phyloP scores from a whole-genome alignment of 2,113 vertebrate species.

The Rafetus swinhoei region DNA sequence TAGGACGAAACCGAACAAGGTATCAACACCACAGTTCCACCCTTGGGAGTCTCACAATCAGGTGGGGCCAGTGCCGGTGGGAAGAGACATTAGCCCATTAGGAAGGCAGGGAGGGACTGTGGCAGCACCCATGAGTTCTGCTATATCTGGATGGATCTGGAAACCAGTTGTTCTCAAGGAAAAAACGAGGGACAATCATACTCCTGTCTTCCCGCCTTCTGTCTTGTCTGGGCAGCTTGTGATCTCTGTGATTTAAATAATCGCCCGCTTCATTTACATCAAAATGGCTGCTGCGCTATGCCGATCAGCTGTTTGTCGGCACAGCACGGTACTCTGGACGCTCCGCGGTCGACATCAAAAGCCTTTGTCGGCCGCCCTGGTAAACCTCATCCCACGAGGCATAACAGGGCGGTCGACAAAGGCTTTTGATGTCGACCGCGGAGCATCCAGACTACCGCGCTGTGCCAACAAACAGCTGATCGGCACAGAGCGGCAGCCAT shows the following conservation, averaged over 20 bases:
- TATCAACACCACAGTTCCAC: not conserved
- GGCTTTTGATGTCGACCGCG: too few species aligned
- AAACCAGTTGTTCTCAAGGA: not conserved
- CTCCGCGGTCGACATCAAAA: too few species aligned
- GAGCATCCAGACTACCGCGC: too few species aligned
- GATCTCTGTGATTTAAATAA: not conserved
- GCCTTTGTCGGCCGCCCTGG: too few species aligned
- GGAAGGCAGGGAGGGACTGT: not conserved
- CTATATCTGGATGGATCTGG: not conserved
- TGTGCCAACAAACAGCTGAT: too few species aligned
- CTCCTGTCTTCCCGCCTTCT: not conserved
- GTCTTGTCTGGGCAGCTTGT: not conserved
- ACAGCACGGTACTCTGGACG: too few species aligned
- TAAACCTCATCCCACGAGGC: too few species aligned
- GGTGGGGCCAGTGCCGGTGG: fast-evolving
- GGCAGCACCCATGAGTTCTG: not conserved
- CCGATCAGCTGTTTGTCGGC: too few species aligned
- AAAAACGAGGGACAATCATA: not conserved
- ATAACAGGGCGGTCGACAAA: too few species aligned
- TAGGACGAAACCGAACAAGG: slow-evolving; percentile 48
- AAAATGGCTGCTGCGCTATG: too few species aligned
- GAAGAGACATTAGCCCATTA: not conserved
- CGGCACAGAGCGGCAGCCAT: too few species aligned
- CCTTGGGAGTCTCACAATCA: not conserved
- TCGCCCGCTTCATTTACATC: too few species aligned